Evolutionary conservation across 2,797 vertebrate genomes (phyloP).

Genomic region (Darevskia nairensis): DNA sequence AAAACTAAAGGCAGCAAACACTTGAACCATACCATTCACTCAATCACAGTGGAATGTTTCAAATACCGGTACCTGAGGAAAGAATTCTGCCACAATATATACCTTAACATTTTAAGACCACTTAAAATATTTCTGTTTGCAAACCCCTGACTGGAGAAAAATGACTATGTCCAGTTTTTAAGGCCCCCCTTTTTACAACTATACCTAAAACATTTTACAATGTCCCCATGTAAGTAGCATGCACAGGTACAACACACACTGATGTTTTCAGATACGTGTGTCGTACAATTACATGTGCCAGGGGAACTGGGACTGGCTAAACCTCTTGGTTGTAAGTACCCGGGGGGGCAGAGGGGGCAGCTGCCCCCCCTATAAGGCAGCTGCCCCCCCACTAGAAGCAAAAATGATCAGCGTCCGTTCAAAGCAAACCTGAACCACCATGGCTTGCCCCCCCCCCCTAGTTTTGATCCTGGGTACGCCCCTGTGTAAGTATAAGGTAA

Average conservation of each 20-base stretch:
- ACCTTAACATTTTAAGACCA: background rate
- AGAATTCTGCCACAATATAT: conserved; percentile 1
- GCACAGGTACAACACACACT: background rate
- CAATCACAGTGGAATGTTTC: background rate
- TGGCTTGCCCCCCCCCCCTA: too few relatives aligned
- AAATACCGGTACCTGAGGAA: background rate
- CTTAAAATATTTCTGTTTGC: background rate
- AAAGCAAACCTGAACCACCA: too few relatives aligned
- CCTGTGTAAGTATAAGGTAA: background rate
- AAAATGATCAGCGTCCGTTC: too few relatives aligned
- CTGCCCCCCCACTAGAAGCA: too few relatives aligned
- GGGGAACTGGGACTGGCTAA: background rate
- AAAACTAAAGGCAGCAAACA: background rate
- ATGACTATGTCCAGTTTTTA: background rate
- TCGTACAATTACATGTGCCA: background rate
- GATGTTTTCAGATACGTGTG: background rate
- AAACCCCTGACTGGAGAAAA: background rate
- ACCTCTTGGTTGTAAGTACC: background rate
- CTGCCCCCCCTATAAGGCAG: too few relatives aligned
- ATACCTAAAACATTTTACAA: background rate
- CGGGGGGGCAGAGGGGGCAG: too few relatives aligned
- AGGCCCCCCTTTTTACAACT: background rate
- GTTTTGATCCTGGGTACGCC: too few relatives aligned
- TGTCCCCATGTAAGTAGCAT: background rate
- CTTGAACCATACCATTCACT: background rate